Evolutionary conservation across 64 coral and sea anemone species (phyloP), one percentile per base, ranked within the genome.

Genomic region (Trachythela sp.): DNA sequence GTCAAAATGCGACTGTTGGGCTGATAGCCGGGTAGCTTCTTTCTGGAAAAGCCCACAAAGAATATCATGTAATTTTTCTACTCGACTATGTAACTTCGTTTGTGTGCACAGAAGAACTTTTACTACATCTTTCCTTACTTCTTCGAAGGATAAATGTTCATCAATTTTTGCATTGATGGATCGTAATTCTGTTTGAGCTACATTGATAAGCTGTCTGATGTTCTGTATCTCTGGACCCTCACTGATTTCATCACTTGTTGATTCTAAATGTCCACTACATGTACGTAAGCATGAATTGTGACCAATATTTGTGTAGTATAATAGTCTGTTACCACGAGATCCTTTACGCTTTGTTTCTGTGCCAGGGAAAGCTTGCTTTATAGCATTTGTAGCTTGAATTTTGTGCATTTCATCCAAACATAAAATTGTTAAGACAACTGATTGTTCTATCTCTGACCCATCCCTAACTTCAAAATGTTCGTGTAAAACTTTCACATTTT

Each of bases 311-410:
- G 31, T 37, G 20, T 80, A 80, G 37, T 34, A 35, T 5, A 30
- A 34, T 17, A 37, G 27, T 80, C 75, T 14, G 0, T 17, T 30
- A 37, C 35, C 30, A 17, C 20, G 13, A 15, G 15, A 37, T 80
- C 1, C 6, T 39, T 36, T 80, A 9, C 75, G 20, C 27, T 34
- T 80, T 34, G 35, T 29, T 29, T 9, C 15, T 34, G 75, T 18
- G 15, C 37, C 37, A 20, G 75, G 75, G 9, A 80, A 80, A 0
- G 75, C 37, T 35, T 80, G 2, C 20, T 80, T 80, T 3, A 80
- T 35, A 37, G 75, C 75, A 80, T 80, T 80, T 34, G 75, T 80
- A 18, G 75, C 75, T 80, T 80, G 75, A 29, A 36, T 18, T 80
- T 36, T 80, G 7, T 80, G 75, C 7, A 37, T 34, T 6, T 37